Percentiles rank a stretch among this genome's conserved stretches.
These are phyloP conservation scores for Hozukius guyotensis DNA, from an alignment of 2,797 vertebrate genomes.

Conservation along the genomic window DNA sequence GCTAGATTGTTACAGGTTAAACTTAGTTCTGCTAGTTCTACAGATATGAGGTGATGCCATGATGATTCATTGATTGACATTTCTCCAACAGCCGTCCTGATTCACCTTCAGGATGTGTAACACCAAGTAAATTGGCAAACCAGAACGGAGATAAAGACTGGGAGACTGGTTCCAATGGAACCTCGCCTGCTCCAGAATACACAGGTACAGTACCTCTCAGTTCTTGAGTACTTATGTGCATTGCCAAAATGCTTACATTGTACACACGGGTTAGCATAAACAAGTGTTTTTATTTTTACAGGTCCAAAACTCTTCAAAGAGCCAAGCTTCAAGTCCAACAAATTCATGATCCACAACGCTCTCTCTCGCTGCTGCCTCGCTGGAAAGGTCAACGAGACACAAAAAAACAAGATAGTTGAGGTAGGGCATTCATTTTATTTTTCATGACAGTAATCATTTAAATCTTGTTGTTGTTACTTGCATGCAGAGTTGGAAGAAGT, in stretches of 20 bases:
- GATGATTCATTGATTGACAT: background rate
- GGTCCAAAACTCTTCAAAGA: constrained; percentile 93
- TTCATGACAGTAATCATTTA: too few species aligned
- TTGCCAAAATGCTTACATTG: background rate
- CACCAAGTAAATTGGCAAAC: constrained; percentile 79
- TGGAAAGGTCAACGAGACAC: constrained; percentile 91
- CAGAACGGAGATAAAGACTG: constrained; percentile 87
- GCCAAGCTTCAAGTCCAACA: constrained; percentile 94
- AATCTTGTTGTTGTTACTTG: too few species aligned
- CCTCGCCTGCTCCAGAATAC: constrained; percentile 89
- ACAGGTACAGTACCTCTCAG: constrained; percentile 74
- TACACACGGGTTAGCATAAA: background rate
- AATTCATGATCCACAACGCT: constrained; percentile 93
- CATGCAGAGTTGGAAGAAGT: too few species aligned
- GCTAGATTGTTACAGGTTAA: background rate
- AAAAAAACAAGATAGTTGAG: constrained; percentile 91
- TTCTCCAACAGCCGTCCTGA: constrained; percentile 67
- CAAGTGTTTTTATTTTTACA: constrained; percentile 46
- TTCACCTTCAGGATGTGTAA: constrained; percentile 84
- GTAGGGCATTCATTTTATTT: constrained; percentile 60
- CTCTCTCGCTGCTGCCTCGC: constrained; percentile 93
- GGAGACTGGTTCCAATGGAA: constrained; percentile 86
- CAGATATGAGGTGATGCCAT: background rate
- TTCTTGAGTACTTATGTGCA: background rate
- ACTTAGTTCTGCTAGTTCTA: background rate